phyloP scores from a whole-genome alignment of 1,140 invertebrate genomes.

The Tetramorium alpestre region DNA sequence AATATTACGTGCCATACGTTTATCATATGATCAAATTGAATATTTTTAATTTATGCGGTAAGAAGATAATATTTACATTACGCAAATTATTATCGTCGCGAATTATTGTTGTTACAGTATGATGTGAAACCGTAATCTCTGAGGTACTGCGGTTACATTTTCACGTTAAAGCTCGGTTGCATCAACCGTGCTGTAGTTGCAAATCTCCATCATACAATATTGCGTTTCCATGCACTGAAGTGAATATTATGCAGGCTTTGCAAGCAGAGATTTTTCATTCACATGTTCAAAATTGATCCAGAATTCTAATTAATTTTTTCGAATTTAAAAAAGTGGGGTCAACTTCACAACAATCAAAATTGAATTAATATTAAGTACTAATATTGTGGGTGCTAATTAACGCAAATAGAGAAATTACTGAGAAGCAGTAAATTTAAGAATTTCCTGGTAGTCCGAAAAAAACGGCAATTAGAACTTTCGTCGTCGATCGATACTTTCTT shows the following conservation, averaged over 20 bases:
- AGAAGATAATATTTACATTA: conserved; percentile 1
- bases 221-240: not conserved
- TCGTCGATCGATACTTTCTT: no score
- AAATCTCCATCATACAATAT: not conserved
- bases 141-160: not conserved
- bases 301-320: no score
- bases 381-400: no score
- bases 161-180: not conserved
- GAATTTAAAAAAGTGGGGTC: no score
- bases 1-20: not conserved
- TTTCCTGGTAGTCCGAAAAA: no score
- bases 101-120: not conserved
- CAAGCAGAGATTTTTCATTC: not conserved
- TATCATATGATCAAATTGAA: conserved; percentile 1
- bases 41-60: not conserved
- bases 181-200: not conserved
- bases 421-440: no score
- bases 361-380: no score
- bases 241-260: conserved; percentile 3
- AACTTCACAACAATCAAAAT: no score
- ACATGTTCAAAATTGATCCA: no score
- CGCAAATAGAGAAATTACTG: no score
- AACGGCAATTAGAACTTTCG: no score
- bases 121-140: not conserved
- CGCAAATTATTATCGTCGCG: not conserved